These are phyloP conservation scores for Clanis bilineata DNA, from an alignment of 2,888 invertebrate species.

Conservation along the genomic window DNA sequence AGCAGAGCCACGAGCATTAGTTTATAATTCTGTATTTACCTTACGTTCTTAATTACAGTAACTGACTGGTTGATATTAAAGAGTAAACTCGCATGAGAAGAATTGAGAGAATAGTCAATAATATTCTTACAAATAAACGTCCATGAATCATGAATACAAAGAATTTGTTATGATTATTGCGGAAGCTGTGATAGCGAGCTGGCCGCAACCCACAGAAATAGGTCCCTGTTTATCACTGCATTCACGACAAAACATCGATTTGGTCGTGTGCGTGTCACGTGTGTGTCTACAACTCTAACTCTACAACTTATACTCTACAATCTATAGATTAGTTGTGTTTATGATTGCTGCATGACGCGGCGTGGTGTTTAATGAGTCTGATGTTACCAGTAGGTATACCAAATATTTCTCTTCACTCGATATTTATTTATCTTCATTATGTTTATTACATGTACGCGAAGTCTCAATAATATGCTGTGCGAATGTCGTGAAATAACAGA, in stretches of 20 bases:
- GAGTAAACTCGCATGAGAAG: too few relatives aligned
- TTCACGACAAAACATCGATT: conserved; percentile 14
- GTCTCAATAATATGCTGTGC: too few relatives aligned
- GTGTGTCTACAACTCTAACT: too few relatives aligned
- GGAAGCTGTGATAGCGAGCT: conserved; percentile 35
- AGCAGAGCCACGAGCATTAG: too few relatives aligned
- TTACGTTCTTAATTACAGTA: too few relatives aligned
- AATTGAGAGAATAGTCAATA: background rate
- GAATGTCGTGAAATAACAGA: background rate
- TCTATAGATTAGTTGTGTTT: too few relatives aligned
- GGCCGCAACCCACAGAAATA: conserved; percentile 34
- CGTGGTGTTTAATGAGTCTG: too few relatives aligned
- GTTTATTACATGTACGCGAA: too few relatives aligned
- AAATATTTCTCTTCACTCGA: background rate
- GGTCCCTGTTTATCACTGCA: conserved; percentile 29
- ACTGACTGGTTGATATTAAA: too few relatives aligned
- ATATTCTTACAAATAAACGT: background rate
- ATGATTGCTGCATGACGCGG: background rate
- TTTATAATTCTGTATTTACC: too few relatives aligned
- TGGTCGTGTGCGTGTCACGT: background rate
- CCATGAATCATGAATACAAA: background rate
- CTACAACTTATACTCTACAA: too few relatives aligned
- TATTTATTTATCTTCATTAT: background rate
- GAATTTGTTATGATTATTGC: conserved; percentile 15
- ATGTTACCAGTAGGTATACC: background rate